phyloP scores from a whole-genome alignment of 2,888 invertebrate genomes.

The Drosophila histrio region DNA sequence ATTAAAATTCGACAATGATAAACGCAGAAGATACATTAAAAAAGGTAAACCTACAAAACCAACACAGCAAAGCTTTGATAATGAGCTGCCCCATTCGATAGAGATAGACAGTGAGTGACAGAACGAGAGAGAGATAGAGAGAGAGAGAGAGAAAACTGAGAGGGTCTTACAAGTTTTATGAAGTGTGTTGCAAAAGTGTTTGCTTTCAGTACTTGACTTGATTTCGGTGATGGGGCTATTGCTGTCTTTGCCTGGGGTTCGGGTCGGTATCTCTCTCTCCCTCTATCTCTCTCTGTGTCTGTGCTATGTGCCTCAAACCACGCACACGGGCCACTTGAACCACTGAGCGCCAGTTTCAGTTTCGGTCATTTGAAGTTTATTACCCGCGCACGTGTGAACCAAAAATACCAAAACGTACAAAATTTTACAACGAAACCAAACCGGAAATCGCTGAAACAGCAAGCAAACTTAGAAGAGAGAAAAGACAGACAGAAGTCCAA shows the following conservation, averaged over 20 bases:
- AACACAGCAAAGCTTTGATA: slow-evolving; percentile 21
- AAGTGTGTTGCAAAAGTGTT: slow-evolving; percentile 65
- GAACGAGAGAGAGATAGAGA: neutral
- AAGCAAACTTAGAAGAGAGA: slow-evolving; percentile 4
- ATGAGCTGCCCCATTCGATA: slow-evolving; percentile 9
- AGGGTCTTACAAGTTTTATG: slow-evolving; percentile 41
- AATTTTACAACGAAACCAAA: slow-evolving; percentile 71
- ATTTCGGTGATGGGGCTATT: slow-evolving; percentile 8
- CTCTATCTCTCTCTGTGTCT: neutral
- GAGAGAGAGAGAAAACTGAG: slow-evolving; percentile 1
- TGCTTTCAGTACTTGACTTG: slow-evolving; percentile 70
- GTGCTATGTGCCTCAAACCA: slow-evolving; percentile 36
- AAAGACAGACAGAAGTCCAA: slow-evolving; percentile 3
- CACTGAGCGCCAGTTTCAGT: slow-evolving; percentile 63
- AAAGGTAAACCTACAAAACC: slow-evolving; percentile 38
- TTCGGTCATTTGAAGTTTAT: slow-evolving; percentile 76
- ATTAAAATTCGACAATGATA: slow-evolving; percentile 77
- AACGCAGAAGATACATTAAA: slow-evolving; percentile 69
- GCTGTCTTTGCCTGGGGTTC: no score
- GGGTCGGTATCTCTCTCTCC: no score
- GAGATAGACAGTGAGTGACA: neutral
- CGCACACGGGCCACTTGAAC: slow-evolving; percentile 59
- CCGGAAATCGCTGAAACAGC: slow-evolving; percentile 66
- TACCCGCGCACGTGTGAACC: slow-evolving; percentile 80
- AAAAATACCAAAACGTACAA: slow-evolving; percentile 76